phyloP scores from a whole-genome alignment of 2,888 invertebrate genomes.

The Hemithea aestivaria region DNA sequence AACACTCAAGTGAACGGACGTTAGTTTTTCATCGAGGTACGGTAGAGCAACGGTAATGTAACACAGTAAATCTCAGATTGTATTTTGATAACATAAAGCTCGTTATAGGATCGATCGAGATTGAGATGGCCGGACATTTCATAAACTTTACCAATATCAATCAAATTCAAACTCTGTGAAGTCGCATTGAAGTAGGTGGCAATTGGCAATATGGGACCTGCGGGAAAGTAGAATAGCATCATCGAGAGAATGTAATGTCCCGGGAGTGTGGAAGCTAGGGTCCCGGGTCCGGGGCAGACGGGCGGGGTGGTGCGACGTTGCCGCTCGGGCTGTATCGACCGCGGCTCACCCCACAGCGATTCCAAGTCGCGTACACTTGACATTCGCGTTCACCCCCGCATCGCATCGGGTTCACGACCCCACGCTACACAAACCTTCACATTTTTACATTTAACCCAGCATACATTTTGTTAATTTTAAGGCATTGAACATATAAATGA shows the following conservation, averaged over 20 bases:
- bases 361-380: conserved; percentile 58
- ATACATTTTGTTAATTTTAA: too few relatives aligned
- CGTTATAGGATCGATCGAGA: not conserved
- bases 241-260: conserved; percentile 5
- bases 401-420: conserved; percentile 39
- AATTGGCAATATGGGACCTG: too few relatives aligned
- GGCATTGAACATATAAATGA: too few relatives aligned
- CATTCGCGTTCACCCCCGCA: conserved; percentile 40
- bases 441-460: too few relatives aligned
- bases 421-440: conserved; percentile 8
- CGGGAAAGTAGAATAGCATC: conserved; percentile 1
- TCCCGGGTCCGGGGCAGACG: not conserved
- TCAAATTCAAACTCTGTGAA: too few relatives aligned
- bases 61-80: conserved; percentile 9
- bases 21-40: conserved; percentile 35
- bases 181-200: too few relatives aligned
- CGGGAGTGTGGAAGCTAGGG: not conserved
- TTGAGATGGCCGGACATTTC: not conserved
- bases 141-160: too few relatives aligned
- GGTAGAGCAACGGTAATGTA: conserved; percentile 32
- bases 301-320: conserved; percentile 16
- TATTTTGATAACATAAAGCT: conserved; percentile 2
- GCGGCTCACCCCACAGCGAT: conserved; percentile 28
- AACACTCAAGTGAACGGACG: conserved; percentile 24
- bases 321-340: conserved; percentile 40